Evolutionary conservation across 92 coral and sea anemone species (phyloP).

Genomic region (Epizoanthus stellaris): DNA sequence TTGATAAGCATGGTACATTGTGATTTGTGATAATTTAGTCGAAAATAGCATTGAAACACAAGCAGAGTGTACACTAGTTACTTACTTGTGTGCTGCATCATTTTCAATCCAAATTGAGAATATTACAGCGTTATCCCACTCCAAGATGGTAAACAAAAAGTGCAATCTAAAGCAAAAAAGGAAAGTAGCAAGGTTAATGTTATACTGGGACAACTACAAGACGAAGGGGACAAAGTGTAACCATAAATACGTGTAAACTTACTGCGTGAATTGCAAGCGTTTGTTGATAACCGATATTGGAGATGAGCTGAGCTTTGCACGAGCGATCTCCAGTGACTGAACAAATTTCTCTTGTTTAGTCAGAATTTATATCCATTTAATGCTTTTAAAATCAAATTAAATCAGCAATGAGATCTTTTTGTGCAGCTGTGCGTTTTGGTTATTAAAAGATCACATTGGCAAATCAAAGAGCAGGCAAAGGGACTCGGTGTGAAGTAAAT

Average conservation of each 20-base stretch:
- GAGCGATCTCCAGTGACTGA: conserved; percentile 88
- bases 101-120: conserved; percentile 26
- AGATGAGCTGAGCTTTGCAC: conserved; percentile 48
- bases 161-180: conserved; percentile 11
- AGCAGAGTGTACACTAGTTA: not conserved
- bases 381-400: conserved; percentile 98
- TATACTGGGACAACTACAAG: conserved; percentile 20
- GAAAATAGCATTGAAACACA: not conserved
- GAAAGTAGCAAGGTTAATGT: not conserved
- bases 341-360: conserved; percentile 91
- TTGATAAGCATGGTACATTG: not conserved
- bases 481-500: conserved; percentile 71
- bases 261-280: conserved; percentile 23
- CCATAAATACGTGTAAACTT: not conserved
- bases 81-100: conserved; percentile 48
- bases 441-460: conserved; percentile 91
- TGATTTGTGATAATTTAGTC: not conserved
- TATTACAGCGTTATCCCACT: conserved; percentile 7
- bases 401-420: conserved; percentile 84
- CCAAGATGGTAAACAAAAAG: conserved; percentile 12
- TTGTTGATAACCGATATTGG: conserved; percentile 17
- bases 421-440: conserved; percentile 97
- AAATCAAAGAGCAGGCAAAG: conserved; percentile 86
- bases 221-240: conserved; percentile 11
- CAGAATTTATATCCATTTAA: conserved; percentile 98